phyloP scores from a whole-genome alignment of 2,797 vertebrate species.

The Macropus fuliginosus region DNA sequence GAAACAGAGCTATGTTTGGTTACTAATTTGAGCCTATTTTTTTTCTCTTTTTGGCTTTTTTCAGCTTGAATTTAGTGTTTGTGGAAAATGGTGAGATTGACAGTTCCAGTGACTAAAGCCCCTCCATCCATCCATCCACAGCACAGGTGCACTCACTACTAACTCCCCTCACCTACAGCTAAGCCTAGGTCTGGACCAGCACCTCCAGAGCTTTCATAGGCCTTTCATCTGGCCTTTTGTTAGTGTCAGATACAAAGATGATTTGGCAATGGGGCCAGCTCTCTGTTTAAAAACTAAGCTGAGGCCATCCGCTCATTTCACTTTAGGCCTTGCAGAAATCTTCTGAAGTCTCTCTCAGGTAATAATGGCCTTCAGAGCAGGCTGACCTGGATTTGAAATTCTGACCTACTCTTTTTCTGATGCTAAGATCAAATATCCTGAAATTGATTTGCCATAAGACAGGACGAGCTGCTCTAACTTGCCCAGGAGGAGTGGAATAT shows the following conservation, averaged over 20 bases:
- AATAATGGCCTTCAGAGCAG: conserved; percentile 12
- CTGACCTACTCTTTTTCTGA: background rate
- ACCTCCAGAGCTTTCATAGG: background rate
- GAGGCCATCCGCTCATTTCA: conserved; percentile 5
- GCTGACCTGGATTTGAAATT: conserved; percentile 32
- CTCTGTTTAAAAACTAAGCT: background rate
- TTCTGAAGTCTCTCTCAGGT: conserved; percentile 13
- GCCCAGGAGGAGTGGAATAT: background rate
- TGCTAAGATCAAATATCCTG: conserved; percentile 18
- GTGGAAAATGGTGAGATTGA: conserved; percentile 2
- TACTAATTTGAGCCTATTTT: conserved; percentile 66
- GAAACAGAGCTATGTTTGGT: conserved; percentile 61
- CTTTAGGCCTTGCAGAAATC: background rate
- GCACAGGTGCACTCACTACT: background rate
- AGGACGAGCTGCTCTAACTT: conserved; percentile 1
- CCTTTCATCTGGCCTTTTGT: background rate
- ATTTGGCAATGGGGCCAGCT: background rate
- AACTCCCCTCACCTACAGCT: background rate
- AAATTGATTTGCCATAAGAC: conserved; percentile 22
- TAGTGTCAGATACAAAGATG: background rate
- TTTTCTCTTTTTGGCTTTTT: background rate
- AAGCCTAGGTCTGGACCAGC: background rate
- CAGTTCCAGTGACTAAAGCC: background rate
- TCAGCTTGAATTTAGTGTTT: conserved; percentile 47
- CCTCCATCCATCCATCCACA: conserved; percentile 3